These are phyloP conservation scores for Fragariocoptes setiger DNA, from an alignment of 1,140 invertebrate genomes.

Conservation along the genomic window DNA sequence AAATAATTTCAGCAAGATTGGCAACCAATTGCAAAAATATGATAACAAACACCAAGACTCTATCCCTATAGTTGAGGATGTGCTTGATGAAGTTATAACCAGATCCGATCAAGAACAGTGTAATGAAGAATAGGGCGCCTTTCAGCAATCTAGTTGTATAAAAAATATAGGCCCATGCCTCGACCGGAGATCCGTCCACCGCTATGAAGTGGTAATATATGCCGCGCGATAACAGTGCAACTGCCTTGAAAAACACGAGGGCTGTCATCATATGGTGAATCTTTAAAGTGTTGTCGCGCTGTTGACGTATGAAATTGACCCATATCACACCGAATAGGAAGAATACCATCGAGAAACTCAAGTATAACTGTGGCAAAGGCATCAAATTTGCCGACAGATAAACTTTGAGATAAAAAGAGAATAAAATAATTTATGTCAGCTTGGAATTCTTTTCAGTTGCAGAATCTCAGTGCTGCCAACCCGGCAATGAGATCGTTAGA, in stretches of 20 bases:
- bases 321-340: slow-evolving; percentile 61
- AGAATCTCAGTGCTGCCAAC: too few relatives aligned
- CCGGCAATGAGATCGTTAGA: too few relatives aligned
- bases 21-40: slow-evolving; percentile 86
- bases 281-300: slow-evolving; percentile 47
- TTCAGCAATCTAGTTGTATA: slow-evolving; percentile 83
- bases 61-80: slow-evolving; percentile 73
- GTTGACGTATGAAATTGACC: slow-evolving; percentile 51
- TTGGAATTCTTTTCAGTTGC: neutral
- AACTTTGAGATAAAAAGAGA: slow-evolving; percentile 30
- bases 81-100: slow-evolving; percentile 98
- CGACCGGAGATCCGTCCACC: slow-evolving; percentile 64
- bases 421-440: neutral
- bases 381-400: slow-evolving; percentile 90
- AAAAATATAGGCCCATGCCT: slow-evolving; percentile 83
- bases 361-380: slow-evolving; percentile 65
- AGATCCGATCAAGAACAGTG: slow-evolving; percentile 78
- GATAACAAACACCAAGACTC: slow-evolving; percentile 93
- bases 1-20: slow-evolving; percentile 83
- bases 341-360: slow-evolving; percentile 62
- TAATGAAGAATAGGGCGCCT: slow-evolving; percentile 76
- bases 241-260: slow-evolving; percentile 60
- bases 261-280: slow-evolving; percentile 91
- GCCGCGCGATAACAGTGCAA: slow-evolving; percentile 78
- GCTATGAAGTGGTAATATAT: slow-evolving; percentile 81